Base-by-base conservation (phyloP, 30 jellyfish, hydroid and myxozoan species). In the Rhopilema esculentum region DNA sequence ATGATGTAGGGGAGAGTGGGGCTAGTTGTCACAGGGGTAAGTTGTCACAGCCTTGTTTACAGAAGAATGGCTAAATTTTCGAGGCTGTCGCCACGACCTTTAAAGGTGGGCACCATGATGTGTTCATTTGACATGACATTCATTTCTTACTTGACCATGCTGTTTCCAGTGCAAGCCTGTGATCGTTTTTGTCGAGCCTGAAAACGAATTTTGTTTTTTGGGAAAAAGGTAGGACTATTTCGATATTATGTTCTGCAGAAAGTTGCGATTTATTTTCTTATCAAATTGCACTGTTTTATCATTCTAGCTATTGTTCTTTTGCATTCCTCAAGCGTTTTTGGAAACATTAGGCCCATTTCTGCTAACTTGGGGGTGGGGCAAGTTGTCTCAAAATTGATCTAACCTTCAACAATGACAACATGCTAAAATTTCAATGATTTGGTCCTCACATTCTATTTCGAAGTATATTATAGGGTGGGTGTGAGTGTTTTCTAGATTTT, bases 321-420 rank as follows among this genome's bases (percentile, higher is more conserved):
- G 51, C 51, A 71, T 71, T 71, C 82, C 65, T 68, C 65, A 21
- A 33, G 51, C 65, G 49, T 28, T 71, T 19, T 31, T 71, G 63
- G 65, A 71, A 33, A 71, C 40, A 71, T 31, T 71, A 71, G 65
- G 82, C 82, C 27, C 65, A 71, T 71, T 31, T 71, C 65, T 71
- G 65, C 16, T n/a, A 51, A 62, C 65, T 50, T 48, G 28, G 75
- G 75, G 25, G 26, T 51, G 67, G 83, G 83, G 83, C 83, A 69
- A 27, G 67, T 75, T 75, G 85, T 75, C 85, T 19, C 85, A 75
- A 75, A 75, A 40, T 26, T 40, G 72, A 40, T 8, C 33, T 68
- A 75, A 32, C 72, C 52, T 49, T 49, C 50, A 49, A 49, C 49
- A 48, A 21, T 15, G 50, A 9, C 72, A 49, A 17, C 30, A 21